Evolutionary conservation across 2,888 invertebrate genomes (phyloP).

Genomic region (Coleophora flavipennella): DNA sequence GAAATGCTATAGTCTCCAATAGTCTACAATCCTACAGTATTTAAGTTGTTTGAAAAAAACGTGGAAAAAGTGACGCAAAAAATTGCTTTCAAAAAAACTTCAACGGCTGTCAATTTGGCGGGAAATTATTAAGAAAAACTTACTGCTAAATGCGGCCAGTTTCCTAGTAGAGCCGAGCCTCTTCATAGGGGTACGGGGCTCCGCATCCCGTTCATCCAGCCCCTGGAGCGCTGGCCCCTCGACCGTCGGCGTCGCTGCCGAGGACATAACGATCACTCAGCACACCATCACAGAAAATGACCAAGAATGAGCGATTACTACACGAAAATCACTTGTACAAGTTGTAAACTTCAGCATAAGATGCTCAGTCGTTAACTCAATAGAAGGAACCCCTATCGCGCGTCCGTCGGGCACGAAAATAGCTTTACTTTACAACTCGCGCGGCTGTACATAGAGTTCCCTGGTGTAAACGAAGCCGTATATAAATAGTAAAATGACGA

Average conservation of each 20-base stretch:
- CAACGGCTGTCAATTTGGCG: background rate
- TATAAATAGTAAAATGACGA: background rate
- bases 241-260: slow-evolving; percentile 82
- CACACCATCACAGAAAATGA: slow-evolving; percentile 1
- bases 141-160: slow-evolving; percentile 83
- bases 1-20: too few species aligned
- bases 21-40: too few species aligned
- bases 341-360: too few species aligned
- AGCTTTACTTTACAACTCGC: slow-evolving; percentile 17
- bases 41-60: too few species aligned
- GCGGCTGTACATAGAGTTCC: background rate
- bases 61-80: too few species aligned
- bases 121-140: slow-evolving; percentile 37
- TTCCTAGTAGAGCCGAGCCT: slow-evolving; percentile 86
- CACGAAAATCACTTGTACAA: background rate
- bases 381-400: background rate
- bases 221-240: slow-evolving; percentile 82
- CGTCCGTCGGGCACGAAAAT: slow-evolving; percentile 20
- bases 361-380: too few species aligned
- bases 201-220: slow-evolving; percentile 83
- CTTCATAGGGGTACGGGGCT: slow-evolving; percentile 85
- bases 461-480: background rate
- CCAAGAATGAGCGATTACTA: slow-evolving; percentile 4
- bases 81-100: background rate
- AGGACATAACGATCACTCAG: slow-evolving; percentile 31